Evolutionary conservation across 2,888 invertebrate species (phyloP).

Genomic region (Cerceris ruficornis): DNA sequence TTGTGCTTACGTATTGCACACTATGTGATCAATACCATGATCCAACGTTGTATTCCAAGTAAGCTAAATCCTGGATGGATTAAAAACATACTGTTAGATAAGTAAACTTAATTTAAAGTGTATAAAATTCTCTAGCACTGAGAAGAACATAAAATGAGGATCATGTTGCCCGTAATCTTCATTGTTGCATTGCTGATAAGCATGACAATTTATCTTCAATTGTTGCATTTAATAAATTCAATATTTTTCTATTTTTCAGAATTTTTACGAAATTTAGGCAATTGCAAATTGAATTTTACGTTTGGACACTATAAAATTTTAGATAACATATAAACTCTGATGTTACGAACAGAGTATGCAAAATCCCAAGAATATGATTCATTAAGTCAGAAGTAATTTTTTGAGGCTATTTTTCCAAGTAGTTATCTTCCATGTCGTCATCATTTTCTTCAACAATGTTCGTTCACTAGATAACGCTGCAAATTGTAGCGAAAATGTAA

Average conservation of each 20-base stretch:
- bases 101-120: conserved; percentile 6
- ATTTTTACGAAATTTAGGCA: background rate
- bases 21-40: conserved; percentile 53
- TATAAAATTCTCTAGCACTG: conserved; percentile 2
- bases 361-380: conserved; percentile 2
- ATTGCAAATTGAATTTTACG: no score
- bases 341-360: conserved; percentile 14
- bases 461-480: conserved; percentile 16
- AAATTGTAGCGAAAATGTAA: conserved; percentile 13
- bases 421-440: conserved; percentile 37
- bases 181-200: background rate
- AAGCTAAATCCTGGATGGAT: conserved; percentile 48
- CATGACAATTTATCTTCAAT: conserved; percentile 7
- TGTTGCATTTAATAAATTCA: background rate
- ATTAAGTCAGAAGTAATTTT: background rate
- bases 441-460: background rate
- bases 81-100: conserved; percentile 51
- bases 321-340: no score
- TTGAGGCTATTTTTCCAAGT: background rate
- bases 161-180: conserved; percentile 27
- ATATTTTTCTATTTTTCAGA: background rate
- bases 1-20: conserved; percentile 62
- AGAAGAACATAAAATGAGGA: background rate
- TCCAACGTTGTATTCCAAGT: conserved; percentile 58
- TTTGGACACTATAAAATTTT: no score